Conservation (phyloP, 2,113 vertebrate genomes). For the Lagopus leucura region DNA sequence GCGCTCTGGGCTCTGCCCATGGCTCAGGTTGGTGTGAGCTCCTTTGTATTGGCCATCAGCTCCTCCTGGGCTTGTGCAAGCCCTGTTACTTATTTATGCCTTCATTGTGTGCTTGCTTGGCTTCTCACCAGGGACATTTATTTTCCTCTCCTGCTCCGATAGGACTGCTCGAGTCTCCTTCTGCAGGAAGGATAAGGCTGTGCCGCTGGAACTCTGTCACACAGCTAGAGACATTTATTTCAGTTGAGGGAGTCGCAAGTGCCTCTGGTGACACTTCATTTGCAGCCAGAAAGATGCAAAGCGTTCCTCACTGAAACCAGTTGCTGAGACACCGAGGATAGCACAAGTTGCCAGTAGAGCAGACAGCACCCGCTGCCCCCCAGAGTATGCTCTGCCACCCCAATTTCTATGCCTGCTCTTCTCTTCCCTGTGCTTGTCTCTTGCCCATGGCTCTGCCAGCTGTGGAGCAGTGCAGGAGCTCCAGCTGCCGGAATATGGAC, state of each 20-base stretch:
- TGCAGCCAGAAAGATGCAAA: background rate
- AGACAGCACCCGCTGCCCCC: accelerated
- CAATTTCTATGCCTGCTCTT: accelerated
- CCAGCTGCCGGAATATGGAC: background rate
- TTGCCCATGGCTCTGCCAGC: background rate
- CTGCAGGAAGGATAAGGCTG: background rate
- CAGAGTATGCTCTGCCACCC: background rate
- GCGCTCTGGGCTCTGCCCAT: accelerated
- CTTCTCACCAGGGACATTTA: background rate
- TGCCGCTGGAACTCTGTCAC: background rate
- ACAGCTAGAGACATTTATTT: background rate
- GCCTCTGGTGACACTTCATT: background rate
- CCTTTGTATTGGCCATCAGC: background rate
- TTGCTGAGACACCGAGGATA: background rate
- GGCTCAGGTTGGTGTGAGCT: accelerated
- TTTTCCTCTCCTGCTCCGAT: accelerated
- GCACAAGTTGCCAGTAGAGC: accelerated
- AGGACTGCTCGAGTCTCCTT: background rate
- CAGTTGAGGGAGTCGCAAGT: background rate
- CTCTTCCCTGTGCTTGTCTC: too few relatives aligned
- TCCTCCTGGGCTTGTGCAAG: background rate
- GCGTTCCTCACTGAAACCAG: background rate
- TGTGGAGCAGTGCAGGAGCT: too few relatives aligned
- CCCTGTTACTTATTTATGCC: background rate
- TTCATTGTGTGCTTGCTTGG: background rate